Evolutionary conservation across 1,140 invertebrate genomes (phyloP), one percentile per base, ranked within the genome.

Genomic region (Formica exsecta): DNA sequence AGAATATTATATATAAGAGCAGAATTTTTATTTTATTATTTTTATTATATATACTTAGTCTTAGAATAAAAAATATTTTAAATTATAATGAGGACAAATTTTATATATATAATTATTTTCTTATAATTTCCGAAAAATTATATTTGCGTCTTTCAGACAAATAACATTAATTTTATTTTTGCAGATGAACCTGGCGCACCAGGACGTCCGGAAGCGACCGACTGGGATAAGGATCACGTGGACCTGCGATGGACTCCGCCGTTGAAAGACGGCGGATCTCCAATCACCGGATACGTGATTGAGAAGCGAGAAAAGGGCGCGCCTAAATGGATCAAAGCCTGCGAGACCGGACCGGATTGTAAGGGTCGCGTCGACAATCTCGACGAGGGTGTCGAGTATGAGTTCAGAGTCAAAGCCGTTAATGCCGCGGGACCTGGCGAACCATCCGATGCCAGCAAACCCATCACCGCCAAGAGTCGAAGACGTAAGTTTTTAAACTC

Each of bases 181-280:
- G 19, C 90, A 97, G 98, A 99, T 95, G 98, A 98, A 94, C 98
- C 98, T 90, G 98, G 98, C 81, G 97, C 98, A 90, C 98, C 98
- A 84, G 98, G 98, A 61, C 97, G 97, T 85, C 98, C 98, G 29
- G 98, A 99, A 93, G 96, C 98, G 13, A 96, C 97, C 51, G 98
- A 99, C 94, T 99, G 98, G 98, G 98, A 99, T 94, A 98, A 98
- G 93, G 98, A 99, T 95, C 97, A 98, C 92, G 98, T 99, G 85
- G 98, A 99, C 92, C 96, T 99, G 83, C 97, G 97, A 95, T 99
- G 98, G 98, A 96, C 97, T 91, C 97, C 98, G 93, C 98, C 98
- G 73, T 94, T 97, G 70, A 98, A 97, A 65, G 98, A 99, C 95
- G 98, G 98, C 91, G 98, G 98, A 73, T 97, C 98, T 86, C 98